These are phyloP conservation scores for Pseudorectes ferrugineus DNA, from an alignment of 2,113 vertebrate species.

Conservation along the genomic window DNA sequence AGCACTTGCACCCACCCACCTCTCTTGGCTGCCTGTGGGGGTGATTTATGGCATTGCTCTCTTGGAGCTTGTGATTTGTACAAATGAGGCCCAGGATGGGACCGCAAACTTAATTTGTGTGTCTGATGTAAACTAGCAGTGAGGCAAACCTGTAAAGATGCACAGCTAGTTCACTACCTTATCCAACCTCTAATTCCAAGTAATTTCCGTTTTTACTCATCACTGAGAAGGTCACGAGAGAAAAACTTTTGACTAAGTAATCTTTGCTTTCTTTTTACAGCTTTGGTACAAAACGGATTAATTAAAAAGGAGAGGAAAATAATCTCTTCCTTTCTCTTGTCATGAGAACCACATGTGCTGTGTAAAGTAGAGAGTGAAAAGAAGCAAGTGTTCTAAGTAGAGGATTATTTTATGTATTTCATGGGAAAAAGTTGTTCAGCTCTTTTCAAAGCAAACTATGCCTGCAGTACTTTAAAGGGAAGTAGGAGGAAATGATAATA, in stretches of 20 bases:
- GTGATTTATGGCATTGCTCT: neutral
- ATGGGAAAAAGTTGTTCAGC: conserved; percentile 18
- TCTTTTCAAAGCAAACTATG: conserved; percentile 43
- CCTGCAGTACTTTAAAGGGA: neutral
- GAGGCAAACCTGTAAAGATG: neutral
- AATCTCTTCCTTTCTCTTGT: neutral
- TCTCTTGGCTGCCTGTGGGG: fast-evolving
- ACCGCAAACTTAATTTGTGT: neutral
- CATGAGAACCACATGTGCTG: neutral
- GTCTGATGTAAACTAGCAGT: neutral
- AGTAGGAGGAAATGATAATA: conserved; percentile 43
- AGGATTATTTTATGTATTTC: conserved; percentile 17
- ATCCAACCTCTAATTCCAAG: neutral
- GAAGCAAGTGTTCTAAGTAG: neutral
- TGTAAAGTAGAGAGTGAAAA: neutral
- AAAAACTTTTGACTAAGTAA: neutral
- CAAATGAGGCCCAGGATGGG: neutral
- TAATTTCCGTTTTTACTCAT: neutral
- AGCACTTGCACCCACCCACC: neutral
- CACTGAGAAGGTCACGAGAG: neutral
- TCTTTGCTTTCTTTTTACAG: neutral
- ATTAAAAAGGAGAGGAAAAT: conserved; percentile 11
- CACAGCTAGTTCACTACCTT: neutral
- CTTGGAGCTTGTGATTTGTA: neutral
- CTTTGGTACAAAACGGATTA: neutral